Base-by-base conservation (phyloP, 1,140 invertebrate genomes). In the Rhynchophorus ferrugineus region DNA sequence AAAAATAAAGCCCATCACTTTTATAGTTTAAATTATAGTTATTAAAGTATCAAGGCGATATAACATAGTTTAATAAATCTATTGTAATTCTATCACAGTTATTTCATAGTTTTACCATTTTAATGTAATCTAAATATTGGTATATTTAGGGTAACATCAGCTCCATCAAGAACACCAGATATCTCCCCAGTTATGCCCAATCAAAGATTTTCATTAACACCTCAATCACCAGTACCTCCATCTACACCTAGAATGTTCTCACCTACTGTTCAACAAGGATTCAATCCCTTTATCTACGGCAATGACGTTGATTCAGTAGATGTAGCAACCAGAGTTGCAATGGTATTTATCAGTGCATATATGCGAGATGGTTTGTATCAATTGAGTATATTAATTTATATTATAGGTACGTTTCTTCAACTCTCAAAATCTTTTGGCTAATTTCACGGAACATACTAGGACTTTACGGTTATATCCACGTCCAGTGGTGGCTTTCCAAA, bases 221-320 rank as follows among this genome's bases (percentile, higher is more conserved):
- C 60, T 7, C 59, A 60, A 56, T 44, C 52, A 36, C 53, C 63
- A 24, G 16, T 58, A 17, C 58, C 60, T 22, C 59, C 58, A 19
- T 29, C 67, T 54, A 49, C 52, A 16, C 44, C 61, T 5, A 35
- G 46, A 16, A 47, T 44, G 22, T 45, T 53, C 24, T 58, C 58
- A 8, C 66, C 50, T 19, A 54, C 60, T 19, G 45, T 61, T 5
- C 58, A 52, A 14, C 13, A 56, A 6, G 64, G 73, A 0, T 82
- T 84, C 56, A 94, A 94, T 73, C 90, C 90, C 1, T 85, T 95
- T 54, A 92, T 95, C 56, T 94, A 92, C 68, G 93, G 92, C 13
- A 95, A 93, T 67, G 95, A 98, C 71, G 88, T 97, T 1, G 95
- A 98, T 71, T 95, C 92, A 0, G 94, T 99, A 1, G 97, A 99